These are phyloP conservation scores for Xestia ashworthii DNA, from an alignment of 2,888 invertebrate genomes.

Conservation along the genomic window DNA sequence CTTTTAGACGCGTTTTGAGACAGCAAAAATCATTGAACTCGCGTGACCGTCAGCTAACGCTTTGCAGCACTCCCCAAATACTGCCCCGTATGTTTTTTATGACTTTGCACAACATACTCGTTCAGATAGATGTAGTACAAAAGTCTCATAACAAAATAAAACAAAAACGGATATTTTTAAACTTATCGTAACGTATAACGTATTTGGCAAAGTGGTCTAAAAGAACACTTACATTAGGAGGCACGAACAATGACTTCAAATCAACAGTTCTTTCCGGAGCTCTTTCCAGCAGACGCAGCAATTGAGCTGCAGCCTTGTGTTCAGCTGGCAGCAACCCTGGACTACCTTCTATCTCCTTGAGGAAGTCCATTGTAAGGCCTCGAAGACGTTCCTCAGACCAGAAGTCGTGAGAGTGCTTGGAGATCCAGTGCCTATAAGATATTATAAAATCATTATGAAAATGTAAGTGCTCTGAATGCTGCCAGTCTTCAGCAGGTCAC, in stretches of 20 bases:
- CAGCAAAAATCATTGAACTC: too few species aligned
- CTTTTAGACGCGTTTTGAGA: too few species aligned
- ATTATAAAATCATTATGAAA: background rate
- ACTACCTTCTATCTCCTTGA: conserved; percentile 96
- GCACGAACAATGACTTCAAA: conserved; percentile 92
- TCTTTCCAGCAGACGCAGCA: conserved; percentile 94
- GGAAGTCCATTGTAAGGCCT: conserved; percentile 95
- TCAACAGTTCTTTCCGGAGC: conserved; percentile 94
- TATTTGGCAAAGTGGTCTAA: background rate
- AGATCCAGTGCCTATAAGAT: conserved; percentile 95
- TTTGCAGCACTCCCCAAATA: too few species aligned
- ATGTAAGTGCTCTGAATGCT: background rate
- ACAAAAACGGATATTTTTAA: background rate
- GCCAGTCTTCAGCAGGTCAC: background rate
- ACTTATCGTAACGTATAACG: background rate
- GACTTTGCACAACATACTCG: background rate
- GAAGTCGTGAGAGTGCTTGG: conserved; percentile 97
- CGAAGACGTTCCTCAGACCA: conserved; percentile 94
- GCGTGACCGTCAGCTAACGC: too few species aligned
- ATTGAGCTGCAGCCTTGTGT: conserved; percentile 96
- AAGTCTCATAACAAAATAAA: background rate
- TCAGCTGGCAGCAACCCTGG: conserved; percentile 96
- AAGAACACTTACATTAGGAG: conserved; percentile 91
- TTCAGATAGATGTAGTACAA: background rate
- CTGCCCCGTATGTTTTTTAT: too few species aligned